phyloP scores from a whole-genome alignment of 1,140 invertebrate species.

The Eupristina koningsbergeri region DNA sequence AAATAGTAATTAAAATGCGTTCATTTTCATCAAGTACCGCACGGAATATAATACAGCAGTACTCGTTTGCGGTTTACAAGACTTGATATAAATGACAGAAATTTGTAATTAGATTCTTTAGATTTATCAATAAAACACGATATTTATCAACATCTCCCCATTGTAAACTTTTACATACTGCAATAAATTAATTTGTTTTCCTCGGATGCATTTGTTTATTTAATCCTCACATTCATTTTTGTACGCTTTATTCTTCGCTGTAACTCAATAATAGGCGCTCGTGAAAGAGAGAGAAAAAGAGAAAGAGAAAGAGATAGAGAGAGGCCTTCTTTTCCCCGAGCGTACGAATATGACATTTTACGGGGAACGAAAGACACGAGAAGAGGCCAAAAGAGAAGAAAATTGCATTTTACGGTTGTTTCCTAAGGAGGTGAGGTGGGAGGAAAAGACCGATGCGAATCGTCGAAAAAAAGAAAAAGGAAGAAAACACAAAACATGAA shows the following conservation, averaged over 20 bases:
- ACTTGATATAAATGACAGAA: too few relatives aligned
- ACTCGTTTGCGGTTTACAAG: too few relatives aligned
- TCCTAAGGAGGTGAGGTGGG: background rate
- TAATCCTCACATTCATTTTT: background rate
- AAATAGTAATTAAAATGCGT: slow-evolving; percentile 1
- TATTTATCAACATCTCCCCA: background rate
- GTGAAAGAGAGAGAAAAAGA: too few relatives aligned
- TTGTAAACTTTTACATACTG: background rate
- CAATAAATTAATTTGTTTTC: background rate
- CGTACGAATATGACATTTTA: slow-evolving; percentile 19
- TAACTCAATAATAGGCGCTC: slow-evolving; percentile 2
- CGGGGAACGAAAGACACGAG: background rate
- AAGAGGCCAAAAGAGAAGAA: slow-evolving; percentile 1
- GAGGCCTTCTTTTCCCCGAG: background rate
- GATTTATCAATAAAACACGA: too few relatives aligned
- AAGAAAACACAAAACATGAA: slow-evolving; percentile 15
- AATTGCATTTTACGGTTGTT: slow-evolving; percentile 27
- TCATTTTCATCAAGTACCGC: too few relatives aligned
- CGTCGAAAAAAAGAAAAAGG: background rate
- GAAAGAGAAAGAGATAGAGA: too few relatives aligned
- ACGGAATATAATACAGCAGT: too few relatives aligned
- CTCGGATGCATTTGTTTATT: background rate
- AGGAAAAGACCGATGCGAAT: slow-evolving; percentile 1
- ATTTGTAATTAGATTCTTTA: too few relatives aligned
- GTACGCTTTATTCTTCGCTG: too few relatives aligned